phyloP scores from a whole-genome alignment of 2,888 invertebrate species.

The Andrena hattorfiana region DNA sequence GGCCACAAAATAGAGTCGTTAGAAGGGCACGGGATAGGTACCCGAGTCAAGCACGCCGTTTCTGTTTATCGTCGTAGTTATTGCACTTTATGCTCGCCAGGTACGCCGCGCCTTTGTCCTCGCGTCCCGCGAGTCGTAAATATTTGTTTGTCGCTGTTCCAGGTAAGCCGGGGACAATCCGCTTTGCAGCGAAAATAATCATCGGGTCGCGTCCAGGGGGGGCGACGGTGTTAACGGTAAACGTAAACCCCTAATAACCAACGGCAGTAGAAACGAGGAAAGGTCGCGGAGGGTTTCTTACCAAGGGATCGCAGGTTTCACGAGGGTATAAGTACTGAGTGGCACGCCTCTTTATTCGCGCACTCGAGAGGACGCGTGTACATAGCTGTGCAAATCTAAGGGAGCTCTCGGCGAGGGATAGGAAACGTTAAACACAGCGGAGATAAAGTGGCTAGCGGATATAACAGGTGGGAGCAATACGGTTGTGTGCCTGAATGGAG shows the following conservation, averaged over 20 bases:
- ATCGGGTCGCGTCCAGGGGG: background rate
- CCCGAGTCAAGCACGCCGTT: background rate
- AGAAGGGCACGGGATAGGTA: background rate
- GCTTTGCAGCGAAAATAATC: slow-evolving; percentile 22
- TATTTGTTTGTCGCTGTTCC: slow-evolving; percentile 2
- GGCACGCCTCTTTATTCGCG: background rate
- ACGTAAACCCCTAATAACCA: slow-evolving; percentile 12
- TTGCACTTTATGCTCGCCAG: background rate
- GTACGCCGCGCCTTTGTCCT: background rate
- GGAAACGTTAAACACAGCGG: slow-evolving; percentile 27
- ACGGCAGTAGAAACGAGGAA: background rate
- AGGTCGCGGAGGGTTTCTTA: slow-evolving; percentile 9
- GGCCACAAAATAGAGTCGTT: background rate
- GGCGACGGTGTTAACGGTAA: slow-evolving; percentile 38
- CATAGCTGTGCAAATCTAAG: too few species aligned
- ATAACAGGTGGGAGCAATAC: slow-evolving; percentile 61
- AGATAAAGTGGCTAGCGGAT: slow-evolving; percentile 54
- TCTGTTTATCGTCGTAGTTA: slow-evolving; percentile 22
- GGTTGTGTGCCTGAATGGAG: slow-evolving; percentile 51
- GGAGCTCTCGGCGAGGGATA: background rate
- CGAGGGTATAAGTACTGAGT: too few species aligned
- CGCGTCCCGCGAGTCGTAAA: slow-evolving; percentile 19
- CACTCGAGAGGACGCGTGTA: background rate
- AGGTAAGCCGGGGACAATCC: slow-evolving; percentile 7
- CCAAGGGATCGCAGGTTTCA: background rate